Percentiles rank a stretch among this genome's conserved stretches.
Evolutionary conservation across 2,888 invertebrate species (phyloP).

Genomic region (Temnothorax unifasciatus): DNA sequence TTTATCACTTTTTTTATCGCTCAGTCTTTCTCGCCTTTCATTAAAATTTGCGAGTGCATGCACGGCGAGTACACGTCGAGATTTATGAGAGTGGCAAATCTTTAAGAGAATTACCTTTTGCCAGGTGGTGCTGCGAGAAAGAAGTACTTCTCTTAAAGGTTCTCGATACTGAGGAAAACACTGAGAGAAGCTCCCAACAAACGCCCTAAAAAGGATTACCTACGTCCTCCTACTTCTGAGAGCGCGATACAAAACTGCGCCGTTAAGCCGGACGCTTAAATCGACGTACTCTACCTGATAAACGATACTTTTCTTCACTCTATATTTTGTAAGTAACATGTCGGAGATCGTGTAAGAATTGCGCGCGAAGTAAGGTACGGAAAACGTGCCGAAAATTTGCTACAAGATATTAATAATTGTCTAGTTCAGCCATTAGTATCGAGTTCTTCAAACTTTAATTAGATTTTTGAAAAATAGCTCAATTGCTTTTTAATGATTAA

Average conservation of each 20-base stretch:
- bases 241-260: conserved; percentile 66
- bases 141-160: conserved; percentile 64
- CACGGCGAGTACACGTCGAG: conserved; percentile 39
- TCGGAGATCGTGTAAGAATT: background rate
- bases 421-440: background rate
- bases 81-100: conserved; percentile 72
- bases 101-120: conserved; percentile 75
- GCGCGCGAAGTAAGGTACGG: background rate
- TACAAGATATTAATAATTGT: background rate
- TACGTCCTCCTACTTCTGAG: conserved; percentile 45
- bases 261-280: conserved; percentile 66
- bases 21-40: background rate
- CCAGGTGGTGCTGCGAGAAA: conserved; percentile 66
- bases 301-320: conserved; percentile 51
- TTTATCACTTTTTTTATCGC: background rate
- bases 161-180: conserved; percentile 57
- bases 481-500: background rate
- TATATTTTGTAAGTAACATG: conserved; percentile 28
- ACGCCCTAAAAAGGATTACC: conserved; percentile 74
- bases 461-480: background rate
- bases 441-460: background rate
- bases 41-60: conserved; percentile 61
- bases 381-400: background rate
- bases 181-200: conserved; percentile 64
- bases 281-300: conserved; percentile 67